phyloP scores from a whole-genome alignment of 2,888 invertebrate genomes.

The Nomada ferruginata region DNA sequence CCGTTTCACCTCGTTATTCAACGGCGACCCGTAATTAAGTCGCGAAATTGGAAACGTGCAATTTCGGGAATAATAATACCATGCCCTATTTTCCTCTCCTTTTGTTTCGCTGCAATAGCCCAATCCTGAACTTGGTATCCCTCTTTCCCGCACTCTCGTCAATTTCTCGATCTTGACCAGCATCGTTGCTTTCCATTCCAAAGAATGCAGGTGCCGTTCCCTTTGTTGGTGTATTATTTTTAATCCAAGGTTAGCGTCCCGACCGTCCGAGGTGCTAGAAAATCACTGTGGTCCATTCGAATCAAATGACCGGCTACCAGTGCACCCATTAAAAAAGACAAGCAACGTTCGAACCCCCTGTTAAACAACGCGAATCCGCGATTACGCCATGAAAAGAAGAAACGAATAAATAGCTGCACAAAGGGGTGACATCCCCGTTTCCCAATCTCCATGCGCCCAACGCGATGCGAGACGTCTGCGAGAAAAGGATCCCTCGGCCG shows the following conservation, averaged over 20 bases:
- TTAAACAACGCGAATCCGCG: too few relatives aligned
- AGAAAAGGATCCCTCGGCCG: not conserved
- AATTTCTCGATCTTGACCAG: not conserved
- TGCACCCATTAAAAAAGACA: not conserved
- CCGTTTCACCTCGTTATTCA: not conserved
- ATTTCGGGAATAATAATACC: too few relatives aligned
- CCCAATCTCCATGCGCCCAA: not conserved
- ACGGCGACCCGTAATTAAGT: not conserved
- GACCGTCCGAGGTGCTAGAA: constrained; percentile 1
- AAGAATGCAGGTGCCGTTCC: not conserved
- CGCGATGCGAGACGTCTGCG: not conserved
- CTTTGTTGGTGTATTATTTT: constrained; percentile 16
- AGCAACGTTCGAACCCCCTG: too few relatives aligned
- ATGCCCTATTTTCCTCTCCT: not conserved
- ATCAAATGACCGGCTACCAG: not conserved
- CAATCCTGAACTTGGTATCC: too few relatives aligned
- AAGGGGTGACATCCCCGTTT: too few relatives aligned
- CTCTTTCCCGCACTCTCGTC: too few relatives aligned
- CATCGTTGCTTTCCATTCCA: not conserved
- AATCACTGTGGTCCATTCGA: not conserved
- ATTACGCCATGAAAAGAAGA: too few relatives aligned
- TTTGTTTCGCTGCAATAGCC: too few relatives aligned
- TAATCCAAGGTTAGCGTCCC: constrained; percentile 13
- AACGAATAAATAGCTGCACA: too few relatives aligned
- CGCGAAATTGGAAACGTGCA: too few relatives aligned